Conservation (phyloP, 2,113 vertebrate species). For the Scalopus aquaticus region DNA sequence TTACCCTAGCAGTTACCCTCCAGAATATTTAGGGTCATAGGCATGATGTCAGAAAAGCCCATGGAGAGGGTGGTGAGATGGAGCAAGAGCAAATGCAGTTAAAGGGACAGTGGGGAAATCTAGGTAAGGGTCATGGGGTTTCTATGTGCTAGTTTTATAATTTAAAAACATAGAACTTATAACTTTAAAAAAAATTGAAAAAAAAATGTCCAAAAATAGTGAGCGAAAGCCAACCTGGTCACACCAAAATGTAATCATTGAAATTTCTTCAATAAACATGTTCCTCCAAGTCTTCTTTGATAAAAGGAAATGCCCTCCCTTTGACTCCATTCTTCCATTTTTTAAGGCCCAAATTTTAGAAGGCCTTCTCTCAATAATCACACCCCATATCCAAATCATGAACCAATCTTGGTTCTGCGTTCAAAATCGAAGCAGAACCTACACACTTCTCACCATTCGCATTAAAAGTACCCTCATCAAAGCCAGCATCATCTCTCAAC, state of each 20-base stretch:
- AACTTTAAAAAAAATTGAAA: neutral
- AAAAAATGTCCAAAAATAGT: neutral
- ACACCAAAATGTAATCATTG: neutral
- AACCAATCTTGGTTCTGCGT: neutral
- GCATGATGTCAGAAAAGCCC: neutral
- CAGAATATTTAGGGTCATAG: neutral
- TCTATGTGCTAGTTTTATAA: neutral
- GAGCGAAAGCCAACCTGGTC: too few relatives aligned
- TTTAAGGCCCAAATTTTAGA: neutral
- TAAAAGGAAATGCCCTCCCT: neutral
- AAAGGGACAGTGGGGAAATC: neutral
- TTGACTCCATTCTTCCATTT: neutral
- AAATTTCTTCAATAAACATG: neutral
- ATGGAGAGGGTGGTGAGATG: neutral
- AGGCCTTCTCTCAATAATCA: neutral
- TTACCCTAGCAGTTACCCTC: neutral
- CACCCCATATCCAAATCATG: neutral
- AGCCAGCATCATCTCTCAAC: neutral
- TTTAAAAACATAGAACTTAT: too few relatives aligned
- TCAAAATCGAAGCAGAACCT: neutral
- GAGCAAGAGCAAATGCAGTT: neutral
- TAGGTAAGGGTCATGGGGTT: neutral
- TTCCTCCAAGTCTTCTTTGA: neutral
- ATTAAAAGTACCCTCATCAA: neutral
- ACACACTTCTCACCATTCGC: neutral